Conservation (phyloP, 2,888 invertebrate genomes). For the Netelia virgata region DNA sequence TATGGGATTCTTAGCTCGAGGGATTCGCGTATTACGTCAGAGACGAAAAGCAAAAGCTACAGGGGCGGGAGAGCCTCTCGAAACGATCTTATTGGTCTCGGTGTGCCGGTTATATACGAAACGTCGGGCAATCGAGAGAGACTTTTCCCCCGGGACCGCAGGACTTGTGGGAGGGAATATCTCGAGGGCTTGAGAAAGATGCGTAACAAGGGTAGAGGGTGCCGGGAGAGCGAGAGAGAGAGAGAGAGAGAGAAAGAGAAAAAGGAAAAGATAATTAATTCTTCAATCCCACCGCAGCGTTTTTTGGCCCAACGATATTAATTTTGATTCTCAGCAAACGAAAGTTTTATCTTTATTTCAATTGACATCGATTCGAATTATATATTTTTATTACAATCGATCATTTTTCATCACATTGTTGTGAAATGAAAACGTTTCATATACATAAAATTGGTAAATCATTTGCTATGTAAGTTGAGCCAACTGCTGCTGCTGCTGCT, state of each 20-base stretch:
- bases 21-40: constrained; percentile 46
- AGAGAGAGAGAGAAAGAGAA: constrained; percentile 29
- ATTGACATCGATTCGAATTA: no score
- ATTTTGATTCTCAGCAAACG: background rate
- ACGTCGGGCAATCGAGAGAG: constrained; percentile 56
- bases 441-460: background rate
- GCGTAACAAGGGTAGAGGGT: constrained; percentile 30
- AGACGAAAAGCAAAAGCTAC: constrained; percentile 57
- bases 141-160: constrained; percentile 62
- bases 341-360: background rate
- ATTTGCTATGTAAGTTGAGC: background rate
- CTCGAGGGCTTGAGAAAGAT: constrained; percentile 52
- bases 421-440: no score
- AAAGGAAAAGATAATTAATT: constrained; percentile 66
- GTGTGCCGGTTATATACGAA: constrained; percentile 66
- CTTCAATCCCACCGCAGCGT: constrained; percentile 43
- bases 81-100: constrained; percentile 77
- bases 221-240: constrained; percentile 32
- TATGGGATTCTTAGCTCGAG: constrained; percentile 58
- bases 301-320: background rate
- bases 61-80: constrained; percentile 70
- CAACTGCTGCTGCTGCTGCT: constrained; percentile 9
- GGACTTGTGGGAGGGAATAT: constrained; percentile 47
- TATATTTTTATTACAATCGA: no score
- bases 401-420: no score